Percentiles rank a stretch among this genome's conserved stretches.
Evolutionary conservation across 2,113 vertebrate species (phyloP).

Genomic region (Ornithorhynchus anatinus): DNA sequence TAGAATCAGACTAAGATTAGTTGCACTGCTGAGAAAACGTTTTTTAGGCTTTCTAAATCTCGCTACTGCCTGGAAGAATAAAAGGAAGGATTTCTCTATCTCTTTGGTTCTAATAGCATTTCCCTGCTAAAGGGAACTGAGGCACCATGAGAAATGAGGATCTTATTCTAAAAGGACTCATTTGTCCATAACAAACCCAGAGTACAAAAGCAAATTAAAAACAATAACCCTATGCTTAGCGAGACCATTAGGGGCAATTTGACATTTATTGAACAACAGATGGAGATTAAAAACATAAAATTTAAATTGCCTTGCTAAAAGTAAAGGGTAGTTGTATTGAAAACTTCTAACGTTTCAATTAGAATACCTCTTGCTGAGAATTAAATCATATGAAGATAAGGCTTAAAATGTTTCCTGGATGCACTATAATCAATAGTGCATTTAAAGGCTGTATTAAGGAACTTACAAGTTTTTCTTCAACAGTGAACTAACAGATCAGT

Average conservation of each 20-base stretch:
- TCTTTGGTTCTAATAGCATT: slow-evolving; percentile 56
- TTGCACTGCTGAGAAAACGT: slow-evolving; percentile 38
- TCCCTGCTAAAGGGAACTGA: slow-evolving; percentile 54
- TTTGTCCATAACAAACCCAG: slow-evolving; percentile 66
- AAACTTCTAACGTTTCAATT: slow-evolving; percentile 62
- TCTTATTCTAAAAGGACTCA: slow-evolving; percentile 57
- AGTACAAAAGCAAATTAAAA: slow-evolving; percentile 71
- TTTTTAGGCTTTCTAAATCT: slow-evolving; percentile 55
- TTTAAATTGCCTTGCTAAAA: slow-evolving; percentile 67
- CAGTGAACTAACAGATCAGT: slow-evolving; percentile 61
- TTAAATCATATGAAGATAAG: slow-evolving; percentile 64
- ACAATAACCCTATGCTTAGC: slow-evolving; percentile 53
- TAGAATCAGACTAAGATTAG: slow-evolving; percentile 36
- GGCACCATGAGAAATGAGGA: slow-evolving; percentile 54
- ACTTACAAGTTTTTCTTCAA: slow-evolving; percentile 54
- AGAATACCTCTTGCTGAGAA: slow-evolving; percentile 58
- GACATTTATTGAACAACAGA: slow-evolving; percentile 79
- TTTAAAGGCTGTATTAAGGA: slow-evolving; percentile 62
- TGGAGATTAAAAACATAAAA: slow-evolving; percentile 77
- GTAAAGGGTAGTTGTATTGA: slow-evolving; percentile 58
- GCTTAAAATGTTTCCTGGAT: slow-evolving; percentile 40
- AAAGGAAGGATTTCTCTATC: slow-evolving; percentile 34
- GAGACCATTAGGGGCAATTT: slow-evolving; percentile 70
- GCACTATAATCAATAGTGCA: slow-evolving; percentile 58
- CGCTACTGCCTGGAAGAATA: slow-evolving; percentile 34